These are phyloP conservation scores for Dryobota labecula DNA, from an alignment of 2,888 invertebrate genomes.

Conservation along the genomic window DNA sequence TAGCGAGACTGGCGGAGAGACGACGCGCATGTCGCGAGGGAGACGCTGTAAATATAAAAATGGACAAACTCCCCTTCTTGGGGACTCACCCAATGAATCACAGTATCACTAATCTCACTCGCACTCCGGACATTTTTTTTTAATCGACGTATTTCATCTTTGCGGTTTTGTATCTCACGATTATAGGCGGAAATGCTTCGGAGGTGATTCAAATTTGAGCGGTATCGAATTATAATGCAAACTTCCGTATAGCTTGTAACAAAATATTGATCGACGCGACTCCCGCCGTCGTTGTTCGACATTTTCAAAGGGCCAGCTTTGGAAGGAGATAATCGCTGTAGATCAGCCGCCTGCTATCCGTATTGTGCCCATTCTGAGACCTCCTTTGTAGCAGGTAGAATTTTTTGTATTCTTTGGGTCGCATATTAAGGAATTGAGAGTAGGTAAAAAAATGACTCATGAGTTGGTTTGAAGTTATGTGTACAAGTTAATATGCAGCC, in stretches of 20 bases:
- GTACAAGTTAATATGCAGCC: slow-evolving; percentile 25
- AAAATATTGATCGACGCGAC: slow-evolving; percentile 88
- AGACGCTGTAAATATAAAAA: slow-evolving; percentile 90
- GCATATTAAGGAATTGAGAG: slow-evolving; percentile 70
- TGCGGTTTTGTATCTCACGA: slow-evolving; percentile 62
- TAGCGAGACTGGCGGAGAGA: slow-evolving; percentile 87
- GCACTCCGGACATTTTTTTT: slow-evolving; percentile 76
- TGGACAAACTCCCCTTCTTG: slow-evolving; percentile 89
- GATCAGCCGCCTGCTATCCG: slow-evolving; percentile 80
- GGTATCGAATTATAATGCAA: slow-evolving; percentile 79
- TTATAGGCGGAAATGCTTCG: slow-evolving; percentile 57
- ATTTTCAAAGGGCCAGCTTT: slow-evolving; percentile 80
- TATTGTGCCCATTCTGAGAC: slow-evolving; percentile 80
- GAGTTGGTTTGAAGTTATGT: slow-evolving; percentile 47
- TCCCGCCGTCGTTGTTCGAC: slow-evolving; percentile 76
- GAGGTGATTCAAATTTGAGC: slow-evolving; percentile 80
- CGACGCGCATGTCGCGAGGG: slow-evolving; percentile 90
- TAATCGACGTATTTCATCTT: slow-evolving; percentile 70
- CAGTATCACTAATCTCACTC: slow-evolving; percentile 81
- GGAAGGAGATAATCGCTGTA: slow-evolving; percentile 82
- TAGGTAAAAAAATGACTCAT: slow-evolving; percentile 74
- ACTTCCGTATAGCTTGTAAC: slow-evolving; percentile 83
- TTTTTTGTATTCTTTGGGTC: slow-evolving; percentile 85
- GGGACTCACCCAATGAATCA: slow-evolving; percentile 89
- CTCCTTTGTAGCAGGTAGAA: slow-evolving; percentile 85